Evolutionary conservation across 1,140 invertebrate species (phyloP).

Genomic region (Papilio aristodemus): DNA sequence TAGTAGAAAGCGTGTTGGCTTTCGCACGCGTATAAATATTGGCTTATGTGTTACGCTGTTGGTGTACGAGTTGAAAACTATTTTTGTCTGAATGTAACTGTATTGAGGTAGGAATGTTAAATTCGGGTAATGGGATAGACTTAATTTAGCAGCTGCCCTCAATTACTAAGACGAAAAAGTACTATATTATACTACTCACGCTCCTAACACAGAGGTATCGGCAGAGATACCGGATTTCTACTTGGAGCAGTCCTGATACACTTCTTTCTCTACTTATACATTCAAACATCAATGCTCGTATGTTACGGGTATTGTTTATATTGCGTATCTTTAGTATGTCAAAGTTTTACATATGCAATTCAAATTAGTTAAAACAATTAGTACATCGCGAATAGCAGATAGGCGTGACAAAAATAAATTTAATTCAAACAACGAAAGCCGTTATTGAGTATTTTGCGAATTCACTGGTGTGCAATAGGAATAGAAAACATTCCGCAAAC

Average conservation of each 20-base stretch:
- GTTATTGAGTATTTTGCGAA: constrained; percentile 12
- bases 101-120: background rate
- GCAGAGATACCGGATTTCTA: too few species aligned
- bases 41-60: background rate
- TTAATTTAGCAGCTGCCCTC: background rate
- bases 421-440: constrained; percentile 1
- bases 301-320: too few species aligned
- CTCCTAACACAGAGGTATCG: too few species aligned
- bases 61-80: background rate
- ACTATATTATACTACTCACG: too few species aligned
- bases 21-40: background rate
- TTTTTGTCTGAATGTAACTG: background rate
- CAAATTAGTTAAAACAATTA: background rate
- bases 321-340: too few species aligned
- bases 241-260: too few species aligned
- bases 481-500: constrained; percentile 26
- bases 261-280: too few species aligned
- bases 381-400: too few species aligned
- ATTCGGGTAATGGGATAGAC: constrained; percentile 7
- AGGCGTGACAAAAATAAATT: background rate
- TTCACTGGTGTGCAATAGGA: background rate
- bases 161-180: background rate
- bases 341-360: background rate
- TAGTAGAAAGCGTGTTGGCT: constrained; percentile 15
- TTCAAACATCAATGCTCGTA: too few species aligned